A percentile compares a stretch with the other conserved stretches of the same genome.
Conservation (phyloP, 2,888 invertebrate genomes). For the Orthosia gothica region DNA sequence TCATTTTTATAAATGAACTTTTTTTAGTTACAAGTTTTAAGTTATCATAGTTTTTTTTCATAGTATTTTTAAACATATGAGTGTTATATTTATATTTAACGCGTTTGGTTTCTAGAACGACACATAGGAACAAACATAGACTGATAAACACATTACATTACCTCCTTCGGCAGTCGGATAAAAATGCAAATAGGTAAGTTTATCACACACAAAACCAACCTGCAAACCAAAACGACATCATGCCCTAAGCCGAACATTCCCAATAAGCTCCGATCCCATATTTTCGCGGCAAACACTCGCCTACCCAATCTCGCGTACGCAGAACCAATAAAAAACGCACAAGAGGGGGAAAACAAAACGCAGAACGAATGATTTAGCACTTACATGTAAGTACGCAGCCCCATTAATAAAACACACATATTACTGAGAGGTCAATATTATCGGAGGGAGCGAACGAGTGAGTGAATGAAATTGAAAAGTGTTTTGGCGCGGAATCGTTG, state of each 20-base stretch:
- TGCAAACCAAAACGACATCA: background rate
- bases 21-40: no score
- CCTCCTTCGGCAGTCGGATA: no score
- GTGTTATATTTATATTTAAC: no score
- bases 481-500: constrained; percentile 53
- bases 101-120: no score
- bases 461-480: constrained; percentile 73
- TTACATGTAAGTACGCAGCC: constrained; percentile 69
- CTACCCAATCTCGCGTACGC: constrained; percentile 54
- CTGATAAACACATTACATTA: no score
- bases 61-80: no score
- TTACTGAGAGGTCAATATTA: constrained; percentile 73
- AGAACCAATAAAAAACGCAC: constrained; percentile 63
- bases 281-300: constrained; percentile 47
- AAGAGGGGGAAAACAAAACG: constrained; percentile 63
- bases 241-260: constrained; percentile 18
- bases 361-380: constrained; percentile 74
- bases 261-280: constrained; percentile 32
- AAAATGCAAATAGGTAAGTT: background rate
- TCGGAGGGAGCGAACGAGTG: constrained; percentile 56
- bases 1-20: no score
- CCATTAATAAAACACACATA: constrained; percentile 80
- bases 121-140: no score
- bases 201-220: background rate
- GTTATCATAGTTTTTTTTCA: no score